Evolutionary conservation across 2,113 vertebrate species (phyloP).

Genomic region (Castor canadensis): DNA sequence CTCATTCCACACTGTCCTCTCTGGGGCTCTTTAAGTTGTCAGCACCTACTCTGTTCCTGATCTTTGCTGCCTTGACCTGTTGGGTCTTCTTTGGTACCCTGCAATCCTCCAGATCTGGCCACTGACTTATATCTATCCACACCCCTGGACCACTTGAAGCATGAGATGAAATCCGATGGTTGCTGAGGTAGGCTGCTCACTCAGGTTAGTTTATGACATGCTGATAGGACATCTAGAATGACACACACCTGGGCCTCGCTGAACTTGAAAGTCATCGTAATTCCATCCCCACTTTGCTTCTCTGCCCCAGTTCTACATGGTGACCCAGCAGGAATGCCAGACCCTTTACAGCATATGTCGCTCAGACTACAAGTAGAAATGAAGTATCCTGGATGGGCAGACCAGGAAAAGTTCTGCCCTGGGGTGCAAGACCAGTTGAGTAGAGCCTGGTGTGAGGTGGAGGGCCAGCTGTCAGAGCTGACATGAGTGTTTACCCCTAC

Average conservation of each 20-base stretch:
- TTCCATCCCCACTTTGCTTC: not conserved
- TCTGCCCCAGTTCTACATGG: not conserved
- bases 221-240: not conserved
- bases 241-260: not conserved
- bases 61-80: too few relatives aligned
- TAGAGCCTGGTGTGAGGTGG: too few relatives aligned
- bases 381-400: not conserved
- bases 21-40: not conserved
- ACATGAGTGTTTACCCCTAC: too few relatives aligned
- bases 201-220: not conserved
- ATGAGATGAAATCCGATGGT: not conserved
- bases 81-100: not conserved
- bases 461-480: too few relatives aligned
- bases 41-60: not conserved
- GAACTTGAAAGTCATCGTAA: not conserved
- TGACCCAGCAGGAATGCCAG: not conserved
- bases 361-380: not conserved
- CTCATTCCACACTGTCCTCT: not conserved
- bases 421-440: too few relatives aligned
- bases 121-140: not conserved
- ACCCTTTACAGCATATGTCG: not conserved
- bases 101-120: not conserved
- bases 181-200: not conserved
- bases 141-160: not conserved
- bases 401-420: too few relatives aligned